Percentiles rank a stretch among this genome's conserved stretches.
These are phyloP conservation scores for Paralichthys olivaceus DNA, from an alignment of 2,113 vertebrate species.

Conservation along the genomic window DNA sequence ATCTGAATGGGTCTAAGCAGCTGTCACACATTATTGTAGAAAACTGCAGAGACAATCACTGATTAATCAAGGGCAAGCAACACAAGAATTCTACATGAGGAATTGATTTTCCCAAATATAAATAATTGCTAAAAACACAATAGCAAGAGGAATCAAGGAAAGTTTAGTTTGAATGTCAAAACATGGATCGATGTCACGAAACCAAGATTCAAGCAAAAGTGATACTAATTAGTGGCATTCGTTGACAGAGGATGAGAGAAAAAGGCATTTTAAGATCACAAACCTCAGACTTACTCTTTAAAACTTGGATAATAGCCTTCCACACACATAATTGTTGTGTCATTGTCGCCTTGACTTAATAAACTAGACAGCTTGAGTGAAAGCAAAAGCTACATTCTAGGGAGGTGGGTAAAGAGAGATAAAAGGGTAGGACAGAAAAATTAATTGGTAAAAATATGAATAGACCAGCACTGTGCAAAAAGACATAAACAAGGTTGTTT, in stretches of 20 bases:
- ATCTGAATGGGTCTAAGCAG: not conserved
- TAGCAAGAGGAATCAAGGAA: not conserved
- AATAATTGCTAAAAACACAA: not conserved
- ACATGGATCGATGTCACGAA: not conserved
- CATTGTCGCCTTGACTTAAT: constrained; percentile 1
- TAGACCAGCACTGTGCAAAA: not conserved
- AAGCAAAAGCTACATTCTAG: constrained; percentile 5
- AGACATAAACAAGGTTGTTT: not conserved
- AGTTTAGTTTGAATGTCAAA: not conserved
- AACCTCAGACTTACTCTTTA: not conserved
- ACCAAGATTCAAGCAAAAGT: not conserved
- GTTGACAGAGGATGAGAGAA: not conserved
- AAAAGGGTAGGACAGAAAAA: no score
- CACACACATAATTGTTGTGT: not conserved
- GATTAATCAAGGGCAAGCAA: constrained; percentile 3
- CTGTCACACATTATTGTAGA: no score
- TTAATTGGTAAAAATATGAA: not conserved
- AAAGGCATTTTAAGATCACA: not conserved
- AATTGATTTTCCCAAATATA: no score
- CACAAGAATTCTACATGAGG: not conserved
- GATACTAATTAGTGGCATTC: not conserved
- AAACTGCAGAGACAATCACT: not conserved
- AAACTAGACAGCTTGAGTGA: constrained; percentile 18
- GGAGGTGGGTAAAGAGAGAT: not conserved
- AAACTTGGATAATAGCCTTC: not conserved